Evolutionary conservation across 2,888 invertebrate species (phyloP), one percentile per base, ranked within the genome.

Genomic region (Cosmia pyralina): DNA sequence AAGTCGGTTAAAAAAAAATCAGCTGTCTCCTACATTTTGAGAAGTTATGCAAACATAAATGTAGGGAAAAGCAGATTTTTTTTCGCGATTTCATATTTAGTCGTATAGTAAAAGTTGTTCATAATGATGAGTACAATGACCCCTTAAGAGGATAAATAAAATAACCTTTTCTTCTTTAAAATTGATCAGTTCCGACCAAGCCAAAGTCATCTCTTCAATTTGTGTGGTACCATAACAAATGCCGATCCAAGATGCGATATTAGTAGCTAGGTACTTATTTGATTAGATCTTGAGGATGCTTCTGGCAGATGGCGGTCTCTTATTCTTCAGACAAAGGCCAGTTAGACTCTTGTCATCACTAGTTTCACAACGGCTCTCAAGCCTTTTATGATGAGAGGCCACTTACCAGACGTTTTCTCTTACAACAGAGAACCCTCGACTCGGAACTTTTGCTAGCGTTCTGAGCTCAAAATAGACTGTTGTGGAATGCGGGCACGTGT

Each of bases 361-460:
- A 72, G 74, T 71, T 78, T 53, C 69, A 81, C 77, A 83, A 69
- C 68, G 22, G 34, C 79, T 81, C 79, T 86, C 70, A 82, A 87
- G 86, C 85, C 77, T 86, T 89, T 88, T 88, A 77, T 79, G 82
- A 74, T 50, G 77, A 85, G 87, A 85, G 76, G 69, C 86, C 88
- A 87, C 89, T 91, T 84, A 82, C 77, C 83, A 84, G 75, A 85
- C 81, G 75, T 88, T 88, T 89, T 87, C 87, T 88, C 87, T 88
- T 87, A 83, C 79, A 77, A 73, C 75, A 19, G 75, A 90, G 87
- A 76, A 87, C 88, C 79, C 87, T 91, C 82, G 74, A 79, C 81
- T 83, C 82, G 81, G 88, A 91, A 91, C 88, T 92, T 90, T 89
- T 87, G 85, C 85, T 77, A 78, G 79, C 79, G 17, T 67, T 76